Evolutionary conservation across 2,113 vertebrate genomes (phyloP), one percentile per base, ranked within the genome.

Genomic region (Oryzias celebensis): DNA sequence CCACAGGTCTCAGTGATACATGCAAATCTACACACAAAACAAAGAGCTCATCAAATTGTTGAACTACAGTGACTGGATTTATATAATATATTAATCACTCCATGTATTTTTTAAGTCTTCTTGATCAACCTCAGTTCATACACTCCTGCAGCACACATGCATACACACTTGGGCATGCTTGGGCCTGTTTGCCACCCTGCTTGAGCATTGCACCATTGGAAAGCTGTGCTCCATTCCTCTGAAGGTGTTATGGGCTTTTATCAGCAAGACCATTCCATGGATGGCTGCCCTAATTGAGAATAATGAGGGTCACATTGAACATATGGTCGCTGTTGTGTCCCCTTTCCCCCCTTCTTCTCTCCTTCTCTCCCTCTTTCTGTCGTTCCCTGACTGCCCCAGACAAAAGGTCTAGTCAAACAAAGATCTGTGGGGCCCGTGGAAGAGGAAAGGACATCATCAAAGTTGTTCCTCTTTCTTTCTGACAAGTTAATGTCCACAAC

Each of bases 231-330:
- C 83, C 81, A 77, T 87, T 88, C 83, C 86, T 81, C 81, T 65
- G 79, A 91, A 92, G 91, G 91, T 91, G 91, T 91, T 91, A 88
- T 82, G 87, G 87, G 86, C 86, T 90, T 84, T 90, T 91, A 92
- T 92, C 92, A 91, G 90, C 90, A 82, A 91, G 90, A 91, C 91
- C 88, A 89, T 90, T 91, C 89, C 91, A 92, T 91, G 92, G 92
- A 92, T 93, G 92, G 90, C 91, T 92, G 92, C 91, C 88, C 90
- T 93, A 92, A 93, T 92, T 91, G 91, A 92, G 91, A 93, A 92
- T 93, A 92, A 93, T 92, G 91, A 93, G 92, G 92, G 92, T 93
- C 92, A 92, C 92, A 92, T 92, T 93, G 92, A 92, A 90, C 92
- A 93, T 93, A 93, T 93, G 91, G 91, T 92, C 86, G 83, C 90